Base-by-base conservation (phyloP, 2,113 vertebrate genomes). In the Anoplopoma fimbria region DNA sequence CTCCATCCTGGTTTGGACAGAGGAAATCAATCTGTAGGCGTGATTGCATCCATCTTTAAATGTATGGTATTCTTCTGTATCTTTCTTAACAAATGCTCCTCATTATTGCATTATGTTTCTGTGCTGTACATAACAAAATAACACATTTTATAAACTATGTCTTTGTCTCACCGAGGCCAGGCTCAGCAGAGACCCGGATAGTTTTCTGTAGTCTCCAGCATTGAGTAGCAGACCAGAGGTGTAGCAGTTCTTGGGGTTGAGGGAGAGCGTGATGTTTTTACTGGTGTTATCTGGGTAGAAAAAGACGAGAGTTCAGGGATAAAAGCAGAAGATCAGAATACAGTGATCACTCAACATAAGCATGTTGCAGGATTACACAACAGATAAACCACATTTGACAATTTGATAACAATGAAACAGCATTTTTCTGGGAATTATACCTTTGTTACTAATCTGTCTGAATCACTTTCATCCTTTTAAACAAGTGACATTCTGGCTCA, bases 121-220 rank as follows among this genome's bases (percentile, higher is more conserved):
- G 17, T 31, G 23, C 53, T 55, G 69, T 15, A 33, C 51, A 33
- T 61, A 10, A 45, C 13, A 57, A 19, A 2, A 19, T 9, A n/a
- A 14, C 19, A 13, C 0, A 33, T 9, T 42, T 25, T 34, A 21
- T n/a, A 70, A 69, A 15, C 15, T 0, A 4, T 12, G 36, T 1
- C 1, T 49, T 38, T 12, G 33, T 94, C 95, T 95, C 93, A 99
- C 98, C 5, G 98, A 99, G 63, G 94, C 92, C 91, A 99, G 90
- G 84, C 97, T 99, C 75, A 97, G 96, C 40, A 96, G 95, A 2
- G 98, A 99, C 45, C 96, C 96, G 0, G 97, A 98, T 67, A 95
- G 96, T 90, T 95, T 97, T 88, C 95, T 96, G 95, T 96, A 95
- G 75, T 96, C 95, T 81, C 95, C 95, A 23, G 95, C 94, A 15